These are phyloP conservation scores for Ispidina picta DNA, from an alignment of 2,797 vertebrate species.

Conservation along the genomic window DNA sequence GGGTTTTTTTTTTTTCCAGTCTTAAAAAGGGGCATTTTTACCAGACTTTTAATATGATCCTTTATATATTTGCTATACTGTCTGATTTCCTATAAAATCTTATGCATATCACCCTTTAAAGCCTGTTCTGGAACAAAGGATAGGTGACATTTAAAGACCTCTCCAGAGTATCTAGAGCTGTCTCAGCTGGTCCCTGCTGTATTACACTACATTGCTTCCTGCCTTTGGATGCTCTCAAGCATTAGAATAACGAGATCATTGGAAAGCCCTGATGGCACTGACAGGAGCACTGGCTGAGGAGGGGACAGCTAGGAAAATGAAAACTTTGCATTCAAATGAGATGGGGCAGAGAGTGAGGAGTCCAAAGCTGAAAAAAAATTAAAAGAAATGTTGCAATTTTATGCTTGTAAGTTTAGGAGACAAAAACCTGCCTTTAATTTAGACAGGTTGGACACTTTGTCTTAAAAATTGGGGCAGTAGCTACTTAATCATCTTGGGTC, in stretches of 20 bases:
- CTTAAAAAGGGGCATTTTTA: background rate
- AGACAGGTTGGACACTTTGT: background rate
- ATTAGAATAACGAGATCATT: background rate
- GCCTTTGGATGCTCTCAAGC: background rate
- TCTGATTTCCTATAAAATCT: background rate
- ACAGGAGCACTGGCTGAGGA: background rate
- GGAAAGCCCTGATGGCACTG: background rate
- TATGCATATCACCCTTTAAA: background rate
- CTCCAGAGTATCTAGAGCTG: background rate
- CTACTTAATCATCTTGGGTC: background rate
- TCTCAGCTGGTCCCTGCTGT: background rate
- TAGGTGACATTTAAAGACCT: background rate
- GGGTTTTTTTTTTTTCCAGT: background rate
- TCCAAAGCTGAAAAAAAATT: background rate
- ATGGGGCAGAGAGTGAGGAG: background rate
- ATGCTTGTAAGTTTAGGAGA: background rate
- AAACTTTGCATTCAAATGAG: background rate
- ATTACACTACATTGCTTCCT: background rate
- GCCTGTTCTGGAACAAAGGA: background rate
- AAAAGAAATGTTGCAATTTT: background rate
- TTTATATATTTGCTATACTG: background rate
- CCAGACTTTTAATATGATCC: background rate
- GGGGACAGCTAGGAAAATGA: background rate
- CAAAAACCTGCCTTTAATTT: background rate
- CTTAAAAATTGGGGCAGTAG: background rate